Percentiles rank a stretch among this genome's conserved stretches.
Conservation (phyloP, 2,888 invertebrate species). For the Fragum fragum region DNA sequence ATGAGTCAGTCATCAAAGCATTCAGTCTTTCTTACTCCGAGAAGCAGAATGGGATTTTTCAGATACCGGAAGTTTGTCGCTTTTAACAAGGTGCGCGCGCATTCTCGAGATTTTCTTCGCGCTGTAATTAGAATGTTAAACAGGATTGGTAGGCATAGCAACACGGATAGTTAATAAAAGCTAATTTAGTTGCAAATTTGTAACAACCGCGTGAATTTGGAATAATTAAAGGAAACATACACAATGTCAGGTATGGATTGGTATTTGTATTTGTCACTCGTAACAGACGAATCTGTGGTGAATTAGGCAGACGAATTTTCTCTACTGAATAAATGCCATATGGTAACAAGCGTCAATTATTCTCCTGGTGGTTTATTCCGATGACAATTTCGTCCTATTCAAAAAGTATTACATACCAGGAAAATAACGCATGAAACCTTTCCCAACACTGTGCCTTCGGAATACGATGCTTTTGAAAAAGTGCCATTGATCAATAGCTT, state of each 20-base stretch:
- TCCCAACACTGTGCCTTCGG: too few species aligned
- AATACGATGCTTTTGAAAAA: too few species aligned
- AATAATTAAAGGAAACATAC: background rate
- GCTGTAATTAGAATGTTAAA: conserved; percentile 25
- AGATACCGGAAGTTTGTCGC: conserved; percentile 10
- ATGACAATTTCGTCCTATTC: background rate
- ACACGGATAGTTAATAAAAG: conserved; percentile 12
- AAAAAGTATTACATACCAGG: too few species aligned
- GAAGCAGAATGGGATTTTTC: background rate
- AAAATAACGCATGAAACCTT: too few species aligned
- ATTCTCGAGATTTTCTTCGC: conserved; percentile 16
- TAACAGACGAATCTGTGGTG: background rate
- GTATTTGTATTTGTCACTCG: background rate
- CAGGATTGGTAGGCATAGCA: conserved; percentile 23
- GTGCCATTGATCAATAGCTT: too few species aligned
- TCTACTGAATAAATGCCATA: conserved; percentile 9
- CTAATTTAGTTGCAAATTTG: conserved; percentile 15
- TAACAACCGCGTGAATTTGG: background rate
- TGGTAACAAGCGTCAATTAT: background rate
- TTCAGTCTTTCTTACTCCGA: background rate
- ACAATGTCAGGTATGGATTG: conserved; percentile 24
- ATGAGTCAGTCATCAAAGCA: background rate
- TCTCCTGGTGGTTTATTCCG: background rate
- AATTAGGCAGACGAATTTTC: conserved; percentile 7
- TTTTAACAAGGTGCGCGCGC: conserved; percentile 13